Percentiles rank a stretch among this genome's conserved stretches.
Evolutionary conservation across 2,113 vertebrate species (phyloP).

Genomic region (Coreoperca whiteheadi): DNA sequence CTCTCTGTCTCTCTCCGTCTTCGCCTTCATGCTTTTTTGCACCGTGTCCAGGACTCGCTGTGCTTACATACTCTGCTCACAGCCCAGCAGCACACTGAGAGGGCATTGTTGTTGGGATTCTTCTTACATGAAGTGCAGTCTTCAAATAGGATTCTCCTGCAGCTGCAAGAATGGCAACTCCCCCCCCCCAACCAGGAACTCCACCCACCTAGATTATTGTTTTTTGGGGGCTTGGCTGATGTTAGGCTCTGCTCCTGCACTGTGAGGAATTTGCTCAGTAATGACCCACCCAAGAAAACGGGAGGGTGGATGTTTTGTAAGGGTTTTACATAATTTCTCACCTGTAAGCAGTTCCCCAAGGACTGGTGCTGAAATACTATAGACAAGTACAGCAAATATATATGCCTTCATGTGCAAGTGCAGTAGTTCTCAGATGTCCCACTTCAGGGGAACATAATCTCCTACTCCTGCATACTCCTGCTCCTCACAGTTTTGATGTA

Average conservation of each 20-base stretch:
- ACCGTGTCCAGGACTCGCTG: slow-evolving; percentile 15
- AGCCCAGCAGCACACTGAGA: slow-evolving; percentile 53
- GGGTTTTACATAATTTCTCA: neutral
- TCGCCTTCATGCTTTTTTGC: slow-evolving; percentile 13
- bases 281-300: slow-evolving; percentile 5
- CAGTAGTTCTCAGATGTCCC: neutral
- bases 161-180: slow-evolving; percentile 39
- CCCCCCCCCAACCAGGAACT: slow-evolving; percentile 44
- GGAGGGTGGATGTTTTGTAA: neutral
- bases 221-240: slow-evolving; percentile 52
- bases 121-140: slow-evolving; percentile 66
- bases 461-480: neutral
- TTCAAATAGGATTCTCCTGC: slow-evolving; percentile 60
- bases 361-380: neutral
- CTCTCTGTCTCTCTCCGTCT: neutral
- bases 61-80: slow-evolving; percentile 39
- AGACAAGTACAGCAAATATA: neutral
- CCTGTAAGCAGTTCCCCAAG: neutral
- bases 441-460: neutral
- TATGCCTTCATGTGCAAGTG: neutral
- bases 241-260: slow-evolving; percentile 17
- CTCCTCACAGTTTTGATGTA: neutral
- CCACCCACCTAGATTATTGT: slow-evolving; percentile 67
- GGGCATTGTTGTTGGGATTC: slow-evolving; percentile 80
- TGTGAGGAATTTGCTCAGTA: slow-evolving; percentile 37